Percentiles rank a stretch among this genome's conserved stretches.
These are phyloP conservation scores for Carettochelys insculpta DNA, from an alignment of 2,113 vertebrate species.

Conservation along the genomic window DNA sequence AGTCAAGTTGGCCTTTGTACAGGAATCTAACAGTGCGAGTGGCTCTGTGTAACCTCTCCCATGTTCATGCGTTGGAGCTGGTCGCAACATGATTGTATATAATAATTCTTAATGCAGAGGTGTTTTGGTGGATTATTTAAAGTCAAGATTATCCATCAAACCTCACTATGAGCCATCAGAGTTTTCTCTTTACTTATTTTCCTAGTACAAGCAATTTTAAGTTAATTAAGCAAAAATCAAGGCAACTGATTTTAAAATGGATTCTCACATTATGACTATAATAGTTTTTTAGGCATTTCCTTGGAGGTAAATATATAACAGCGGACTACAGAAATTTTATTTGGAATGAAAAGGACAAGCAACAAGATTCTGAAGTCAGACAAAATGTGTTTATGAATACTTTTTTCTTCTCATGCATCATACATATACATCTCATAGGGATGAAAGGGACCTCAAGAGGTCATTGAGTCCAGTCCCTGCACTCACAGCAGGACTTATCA, in stretches of 20 bases:
- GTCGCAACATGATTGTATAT: not conserved
- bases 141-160: not conserved
- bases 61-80: not conserved
- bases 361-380: not conserved
- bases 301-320: not conserved
- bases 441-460: too few species aligned
- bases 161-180: not conserved
- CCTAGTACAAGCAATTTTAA: not conserved
- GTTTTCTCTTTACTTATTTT: not conserved
- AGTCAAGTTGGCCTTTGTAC: not conserved
- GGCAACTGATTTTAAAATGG: not conserved
- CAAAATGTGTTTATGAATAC: not conserved
- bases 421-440: too few species aligned
- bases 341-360: not conserved
- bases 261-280: not conserved
- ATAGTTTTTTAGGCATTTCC: not conserved
- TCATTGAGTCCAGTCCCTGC: too few species aligned
- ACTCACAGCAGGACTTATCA: too few species aligned
- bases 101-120: not conserved
- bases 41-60: not conserved
- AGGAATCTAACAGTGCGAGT: not conserved
- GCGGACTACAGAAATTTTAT: not conserved
- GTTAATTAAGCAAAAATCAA: not conserved
- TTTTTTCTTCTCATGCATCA: not conserved
- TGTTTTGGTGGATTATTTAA: not conserved